phyloP scores from a whole-genome alignment of 2,888 invertebrate species.

The Bedellia somnulentella region DNA sequence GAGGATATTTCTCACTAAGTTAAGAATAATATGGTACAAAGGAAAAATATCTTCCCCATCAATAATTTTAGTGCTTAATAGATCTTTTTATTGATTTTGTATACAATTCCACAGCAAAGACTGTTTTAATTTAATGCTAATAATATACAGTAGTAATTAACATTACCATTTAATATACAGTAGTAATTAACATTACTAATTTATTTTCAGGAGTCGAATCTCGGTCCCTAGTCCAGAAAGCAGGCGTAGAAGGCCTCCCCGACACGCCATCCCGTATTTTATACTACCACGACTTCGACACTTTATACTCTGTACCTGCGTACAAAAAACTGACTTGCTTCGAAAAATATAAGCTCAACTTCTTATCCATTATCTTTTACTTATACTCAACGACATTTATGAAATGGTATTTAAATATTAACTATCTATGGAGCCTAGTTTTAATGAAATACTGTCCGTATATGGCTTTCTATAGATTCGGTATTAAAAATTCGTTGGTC shows the following conservation, averaged over 20 bases:
- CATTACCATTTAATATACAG: too few relatives aligned
- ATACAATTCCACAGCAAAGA: too few relatives aligned
- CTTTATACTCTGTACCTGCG: conserved; percentile 32
- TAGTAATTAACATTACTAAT: too few relatives aligned
- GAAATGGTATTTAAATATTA: conserved; percentile 63
- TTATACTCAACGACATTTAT: conserved; percentile 51
- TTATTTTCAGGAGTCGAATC: conserved; percentile 27
- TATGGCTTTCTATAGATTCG: conserved; percentile 67
- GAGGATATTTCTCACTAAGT: too few relatives aligned
- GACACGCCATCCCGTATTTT: conserved; percentile 20
- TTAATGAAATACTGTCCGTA: conserved; percentile 70
- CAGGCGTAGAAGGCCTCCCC: conserved; percentile 25
- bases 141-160: too few relatives aligned
- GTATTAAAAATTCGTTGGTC: conserved; percentile 62
- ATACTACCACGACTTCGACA: conserved; percentile 38
- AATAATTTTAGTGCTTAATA: too few relatives aligned
- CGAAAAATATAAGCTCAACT: conserved; percentile 24
- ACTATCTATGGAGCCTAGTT: conserved; percentile 60
- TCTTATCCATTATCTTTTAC: conserved; percentile 14
- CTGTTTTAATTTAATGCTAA: too few relatives aligned
- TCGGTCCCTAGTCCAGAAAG: conserved; percentile 18
- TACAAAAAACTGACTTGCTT: conserved; percentile 34
- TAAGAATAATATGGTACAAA: too few relatives aligned
- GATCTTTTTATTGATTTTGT: too few relatives aligned
- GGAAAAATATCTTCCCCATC: too few relatives aligned